Conservation (phyloP, 2,797 vertebrate species). For the Danio tinwini region DNA sequence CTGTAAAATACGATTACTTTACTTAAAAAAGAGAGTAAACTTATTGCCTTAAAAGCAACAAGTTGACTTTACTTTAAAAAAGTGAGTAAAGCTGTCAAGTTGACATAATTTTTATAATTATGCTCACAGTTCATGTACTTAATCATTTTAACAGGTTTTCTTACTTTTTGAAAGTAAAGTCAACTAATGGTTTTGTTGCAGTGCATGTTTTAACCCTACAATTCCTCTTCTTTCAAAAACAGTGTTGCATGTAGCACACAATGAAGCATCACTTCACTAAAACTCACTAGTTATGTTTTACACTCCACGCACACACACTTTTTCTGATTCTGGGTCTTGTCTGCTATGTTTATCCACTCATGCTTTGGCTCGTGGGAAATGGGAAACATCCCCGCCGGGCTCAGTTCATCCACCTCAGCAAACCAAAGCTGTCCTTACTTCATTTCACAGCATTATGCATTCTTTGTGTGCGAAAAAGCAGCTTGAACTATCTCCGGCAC, state of each 20-base stretch:
- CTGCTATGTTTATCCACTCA: slow-evolving; percentile 29
- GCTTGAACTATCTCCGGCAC: slow-evolving; percentile 65
- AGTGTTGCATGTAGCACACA: not conserved
- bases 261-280: not conserved
- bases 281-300: not conserved
- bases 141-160: too few species aligned
- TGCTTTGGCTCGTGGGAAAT: slow-evolving; percentile 43
- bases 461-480: slow-evolving; percentile 71
- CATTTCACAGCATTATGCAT: slow-evolving; percentile 41
- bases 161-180: too few species aligned
- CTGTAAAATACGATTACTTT: too few species aligned
- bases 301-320: not conserved
- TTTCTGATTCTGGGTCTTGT: slow-evolving; percentile 12
- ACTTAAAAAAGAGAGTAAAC: too few species aligned
- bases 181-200: not conserved
- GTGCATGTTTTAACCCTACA: too few species aligned
- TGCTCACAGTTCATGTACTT: too few species aligned
- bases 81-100: too few species aligned
- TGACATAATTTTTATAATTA: too few species aligned
- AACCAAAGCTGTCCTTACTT: slow-evolving; percentile 58
- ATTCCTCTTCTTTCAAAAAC: too few species aligned
- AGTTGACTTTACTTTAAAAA: too few species aligned
- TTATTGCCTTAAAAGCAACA: too few species aligned
- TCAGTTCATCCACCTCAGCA: slow-evolving; percentile 50
- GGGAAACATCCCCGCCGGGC: slow-evolving; percentile 29